phyloP scores from a whole-genome alignment of 2,797 vertebrate genomes.

The Staurois parvus region DNA sequence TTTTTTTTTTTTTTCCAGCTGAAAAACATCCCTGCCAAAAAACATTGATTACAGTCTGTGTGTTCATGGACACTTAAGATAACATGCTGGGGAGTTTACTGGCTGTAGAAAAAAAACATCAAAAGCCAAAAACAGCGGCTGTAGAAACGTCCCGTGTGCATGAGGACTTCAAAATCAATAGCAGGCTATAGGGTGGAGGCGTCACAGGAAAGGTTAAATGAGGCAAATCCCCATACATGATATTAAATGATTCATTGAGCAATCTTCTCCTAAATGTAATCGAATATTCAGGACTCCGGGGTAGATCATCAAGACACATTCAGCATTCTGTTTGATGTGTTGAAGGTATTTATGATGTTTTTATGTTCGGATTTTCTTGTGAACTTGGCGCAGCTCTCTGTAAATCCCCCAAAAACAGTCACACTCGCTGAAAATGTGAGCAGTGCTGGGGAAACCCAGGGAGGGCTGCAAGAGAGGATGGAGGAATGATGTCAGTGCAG shows the following conservation, averaged over 20 bases:
- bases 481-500: background rate
- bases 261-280: background rate
- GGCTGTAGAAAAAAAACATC: no score
- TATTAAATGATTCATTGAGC: background rate
- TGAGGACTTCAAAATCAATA: background rate
- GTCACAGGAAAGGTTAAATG: background rate
- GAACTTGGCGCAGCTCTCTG: background rate
- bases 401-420: background rate
- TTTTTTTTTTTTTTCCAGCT: no score
- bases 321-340: background rate
- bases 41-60: no score
- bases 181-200: background rate
- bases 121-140: no score
- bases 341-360: background rate
- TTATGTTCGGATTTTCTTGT: background rate
- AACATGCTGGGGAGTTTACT: no score
- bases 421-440: background rate
- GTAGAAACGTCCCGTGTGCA: no score
- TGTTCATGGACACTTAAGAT: no score
- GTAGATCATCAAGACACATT: background rate
- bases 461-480: no score
- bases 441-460: background rate
- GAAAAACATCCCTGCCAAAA: no score
- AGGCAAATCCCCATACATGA: background rate
- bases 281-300: background rate